These are phyloP conservation scores for Hipposideros larvatus DNA, from an alignment of 2,797 vertebrate species.

Conservation along the genomic window DNA sequence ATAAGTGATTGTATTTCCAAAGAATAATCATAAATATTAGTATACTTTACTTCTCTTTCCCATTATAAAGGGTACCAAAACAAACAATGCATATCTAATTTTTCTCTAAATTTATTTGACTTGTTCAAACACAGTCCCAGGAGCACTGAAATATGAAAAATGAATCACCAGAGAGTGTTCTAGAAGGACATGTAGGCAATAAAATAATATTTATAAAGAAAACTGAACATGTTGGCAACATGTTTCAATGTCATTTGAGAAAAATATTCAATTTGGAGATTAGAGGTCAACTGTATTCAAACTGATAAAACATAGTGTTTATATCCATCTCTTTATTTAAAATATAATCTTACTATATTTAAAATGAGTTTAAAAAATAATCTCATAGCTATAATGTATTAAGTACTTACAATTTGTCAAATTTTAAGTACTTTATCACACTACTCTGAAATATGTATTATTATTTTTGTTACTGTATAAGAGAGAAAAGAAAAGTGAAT, in stretches of 20 bases:
- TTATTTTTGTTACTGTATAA: neutral
- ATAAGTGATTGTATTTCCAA: slow-evolving; percentile 27
- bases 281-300: neutral
- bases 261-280: neutral
- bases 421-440: slow-evolving; percentile 1
- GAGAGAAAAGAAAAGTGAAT: neutral
- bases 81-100: neutral
- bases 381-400: neutral
- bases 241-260: neutral
- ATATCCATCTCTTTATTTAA: neutral
- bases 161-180: neutral
- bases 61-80: neutral
- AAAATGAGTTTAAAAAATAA: slow-evolving; percentile 26
- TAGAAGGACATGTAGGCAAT: neutral
- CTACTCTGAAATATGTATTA: neutral
- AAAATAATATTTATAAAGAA: neutral
- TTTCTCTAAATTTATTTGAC: neutral
- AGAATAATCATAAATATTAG: neutral
- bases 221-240: neutral
- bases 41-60: neutral
- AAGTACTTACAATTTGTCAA: neutral
- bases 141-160: neutral
- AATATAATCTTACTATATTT: neutral
- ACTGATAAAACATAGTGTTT: neutral
- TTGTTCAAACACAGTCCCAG: neutral